Evolutionary conservation across 92 coral and sea anemone species (phyloP).

Genomic region (Porites lobata): DNA sequence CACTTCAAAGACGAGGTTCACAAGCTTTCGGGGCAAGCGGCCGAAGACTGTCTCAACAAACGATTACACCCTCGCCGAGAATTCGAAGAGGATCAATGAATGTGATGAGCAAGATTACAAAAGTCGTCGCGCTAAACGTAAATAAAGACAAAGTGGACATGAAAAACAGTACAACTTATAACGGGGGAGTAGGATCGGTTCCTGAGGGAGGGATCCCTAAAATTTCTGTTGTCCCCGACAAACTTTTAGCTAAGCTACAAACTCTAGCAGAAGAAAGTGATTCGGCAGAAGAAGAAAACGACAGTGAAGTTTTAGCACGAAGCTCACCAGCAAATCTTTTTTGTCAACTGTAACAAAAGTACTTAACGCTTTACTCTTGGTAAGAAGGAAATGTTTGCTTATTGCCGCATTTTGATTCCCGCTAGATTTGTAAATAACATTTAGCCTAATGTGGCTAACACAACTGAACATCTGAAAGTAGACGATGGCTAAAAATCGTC

Average conservation of each 20-base stretch:
- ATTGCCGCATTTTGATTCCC: background rate
- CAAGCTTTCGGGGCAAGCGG: constrained; percentile 47
- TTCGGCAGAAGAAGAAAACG: constrained; percentile 56
- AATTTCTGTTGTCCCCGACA: constrained; percentile 31
- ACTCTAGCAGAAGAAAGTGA: constrained; percentile 80
- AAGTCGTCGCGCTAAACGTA: constrained; percentile 14
- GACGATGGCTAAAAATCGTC: no score
- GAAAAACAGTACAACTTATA: background rate
- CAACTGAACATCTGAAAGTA: no score
- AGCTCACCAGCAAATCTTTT: constrained; percentile 76
- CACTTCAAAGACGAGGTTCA: constrained; percentile 54
- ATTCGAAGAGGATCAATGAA: constrained; percentile 84
- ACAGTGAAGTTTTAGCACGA: constrained; percentile 54
- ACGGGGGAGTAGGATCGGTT: background rate
- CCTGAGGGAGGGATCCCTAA: background rate
- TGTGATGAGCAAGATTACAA: constrained; percentile 54
- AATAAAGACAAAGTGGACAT: constrained; percentile 24
- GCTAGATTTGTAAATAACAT: no score
- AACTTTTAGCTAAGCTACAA: constrained; percentile 58
- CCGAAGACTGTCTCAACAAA: constrained; percentile 59
- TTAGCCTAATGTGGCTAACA: no score
- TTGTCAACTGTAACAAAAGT: constrained; percentile 5
- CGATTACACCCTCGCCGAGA: constrained; percentile 47
- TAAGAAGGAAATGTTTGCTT: background rate
- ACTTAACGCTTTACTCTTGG: background rate